Conservation (phyloP, 1,140 invertebrate genomes). For the Rhyacophila brunnea region DNA sequence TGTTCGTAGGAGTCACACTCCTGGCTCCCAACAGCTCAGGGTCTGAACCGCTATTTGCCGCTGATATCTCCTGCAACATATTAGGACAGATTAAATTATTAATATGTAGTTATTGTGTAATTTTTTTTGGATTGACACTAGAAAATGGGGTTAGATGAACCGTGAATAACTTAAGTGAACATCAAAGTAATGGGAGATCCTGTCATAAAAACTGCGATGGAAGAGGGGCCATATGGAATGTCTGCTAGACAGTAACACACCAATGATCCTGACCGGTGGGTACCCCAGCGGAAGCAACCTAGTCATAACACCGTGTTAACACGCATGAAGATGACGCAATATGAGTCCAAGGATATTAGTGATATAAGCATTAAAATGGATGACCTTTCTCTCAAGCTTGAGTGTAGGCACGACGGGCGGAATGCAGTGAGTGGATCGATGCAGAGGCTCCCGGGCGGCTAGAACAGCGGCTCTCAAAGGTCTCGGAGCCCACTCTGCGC, state of each 20-base stretch:
- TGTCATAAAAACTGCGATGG: too few species aligned
- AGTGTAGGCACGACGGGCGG: slow-evolving; percentile 37
- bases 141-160: too few species aligned
- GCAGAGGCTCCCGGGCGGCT: slow-evolving; percentile 44
- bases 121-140: too few species aligned
- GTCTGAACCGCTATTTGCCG: slow-evolving; percentile 29
- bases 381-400: slow-evolving; percentile 31
- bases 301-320: too few species aligned
- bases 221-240: too few species aligned
- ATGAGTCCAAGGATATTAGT: too few species aligned
- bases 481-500: slow-evolving; percentile 41
- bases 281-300: too few species aligned
- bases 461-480: slow-evolving; percentile 41
- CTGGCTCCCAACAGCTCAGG: slow-evolving; percentile 27
- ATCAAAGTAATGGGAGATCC: too few species aligned
- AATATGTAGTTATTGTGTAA: neutral
- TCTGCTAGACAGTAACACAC: too few species aligned
- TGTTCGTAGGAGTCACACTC: slow-evolving; percentile 22
- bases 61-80: slow-evolving; percentile 26
- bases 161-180: too few species aligned
- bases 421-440: slow-evolving; percentile 51
- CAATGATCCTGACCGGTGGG: too few species aligned
- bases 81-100: neutral
- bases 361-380: neutral
- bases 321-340: neutral